Evolutionary conservation across 2,113 vertebrate genomes (phyloP).

Genomic region (Anas platyrhynchos): DNA sequence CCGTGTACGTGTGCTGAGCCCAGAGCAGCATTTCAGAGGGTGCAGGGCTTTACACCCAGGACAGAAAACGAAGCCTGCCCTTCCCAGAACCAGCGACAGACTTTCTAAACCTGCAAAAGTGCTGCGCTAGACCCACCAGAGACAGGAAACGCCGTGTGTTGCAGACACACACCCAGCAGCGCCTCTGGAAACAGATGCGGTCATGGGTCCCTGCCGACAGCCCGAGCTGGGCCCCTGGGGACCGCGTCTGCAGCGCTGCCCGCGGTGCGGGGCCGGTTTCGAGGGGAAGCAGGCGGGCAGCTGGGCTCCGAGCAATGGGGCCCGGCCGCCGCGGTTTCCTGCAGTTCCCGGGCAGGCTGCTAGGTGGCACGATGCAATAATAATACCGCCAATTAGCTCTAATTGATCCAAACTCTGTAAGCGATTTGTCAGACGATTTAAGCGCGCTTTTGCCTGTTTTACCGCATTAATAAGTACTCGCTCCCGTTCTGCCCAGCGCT

Average conservation of each 20-base stretch:
- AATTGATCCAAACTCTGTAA: neutral
- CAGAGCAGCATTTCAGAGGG: neutral
- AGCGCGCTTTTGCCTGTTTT: neutral
- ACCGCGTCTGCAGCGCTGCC: accelerated
- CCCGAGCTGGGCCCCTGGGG: neutral
- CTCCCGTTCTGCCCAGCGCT: accelerated
- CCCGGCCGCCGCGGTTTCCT: neutral
- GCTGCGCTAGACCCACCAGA: neutral
- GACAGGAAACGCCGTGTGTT: neutral
- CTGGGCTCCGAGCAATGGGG: neutral
- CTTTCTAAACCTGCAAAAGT: neutral
- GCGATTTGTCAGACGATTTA: neutral
- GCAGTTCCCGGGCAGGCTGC: slow-evolving; percentile 63
- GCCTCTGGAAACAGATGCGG: neutral
- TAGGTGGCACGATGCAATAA: slow-evolving; percentile 70
- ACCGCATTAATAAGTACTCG: accelerated
- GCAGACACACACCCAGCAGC: neutral
- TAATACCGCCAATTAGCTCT: neutral
- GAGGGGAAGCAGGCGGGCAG: neutral
- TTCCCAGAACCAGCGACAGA: neutral
- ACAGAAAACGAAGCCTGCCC: neutral
- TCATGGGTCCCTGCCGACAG: neutral
- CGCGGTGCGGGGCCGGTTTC: neutral
- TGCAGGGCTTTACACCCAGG: accelerated
- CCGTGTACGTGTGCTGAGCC: neutral